Evolutionary conservation across 2,797 vertebrate species (phyloP).

Genomic region (Alosa sapidissima): DNA sequence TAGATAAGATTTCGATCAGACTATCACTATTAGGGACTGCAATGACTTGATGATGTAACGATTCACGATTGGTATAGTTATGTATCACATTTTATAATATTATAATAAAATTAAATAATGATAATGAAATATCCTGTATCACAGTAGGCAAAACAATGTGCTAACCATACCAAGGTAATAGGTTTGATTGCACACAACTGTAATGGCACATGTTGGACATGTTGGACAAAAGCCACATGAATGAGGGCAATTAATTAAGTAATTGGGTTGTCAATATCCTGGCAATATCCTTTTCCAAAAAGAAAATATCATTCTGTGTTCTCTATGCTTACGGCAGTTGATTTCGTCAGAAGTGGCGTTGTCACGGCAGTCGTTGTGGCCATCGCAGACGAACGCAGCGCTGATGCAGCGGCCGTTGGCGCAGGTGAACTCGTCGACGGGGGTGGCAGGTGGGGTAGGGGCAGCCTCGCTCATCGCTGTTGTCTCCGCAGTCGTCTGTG

Average conservation of each 20-base stretch:
- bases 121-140: too few relatives aligned
- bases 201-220: too few relatives aligned
- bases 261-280: not conserved
- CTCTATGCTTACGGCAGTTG: slow-evolving; percentile 87
- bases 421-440: slow-evolving; percentile 83
- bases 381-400: slow-evolving; percentile 82
- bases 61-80: too few relatives aligned
- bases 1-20: not conserved
- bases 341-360: slow-evolving; percentile 89
- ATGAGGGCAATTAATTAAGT: not conserved
- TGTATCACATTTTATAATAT: too few relatives aligned
- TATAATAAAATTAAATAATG: too few relatives aligned
- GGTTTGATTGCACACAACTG: not conserved
- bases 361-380: slow-evolving; percentile 85
- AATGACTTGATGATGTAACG: not conserved
- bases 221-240: not conserved
- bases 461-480: slow-evolving; percentile 87
- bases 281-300: not conserved
- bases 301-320: not conserved
- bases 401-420: slow-evolving; percentile 85
- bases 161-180: not conserved
- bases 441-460: slow-evolving; percentile 85
- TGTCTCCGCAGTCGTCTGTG: slow-evolving; percentile 89
- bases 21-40: not conserved
- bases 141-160: not conserved